Conservation (phyloP, 2,113 vertebrate species). For the Cheirogaleus medius region DNA sequence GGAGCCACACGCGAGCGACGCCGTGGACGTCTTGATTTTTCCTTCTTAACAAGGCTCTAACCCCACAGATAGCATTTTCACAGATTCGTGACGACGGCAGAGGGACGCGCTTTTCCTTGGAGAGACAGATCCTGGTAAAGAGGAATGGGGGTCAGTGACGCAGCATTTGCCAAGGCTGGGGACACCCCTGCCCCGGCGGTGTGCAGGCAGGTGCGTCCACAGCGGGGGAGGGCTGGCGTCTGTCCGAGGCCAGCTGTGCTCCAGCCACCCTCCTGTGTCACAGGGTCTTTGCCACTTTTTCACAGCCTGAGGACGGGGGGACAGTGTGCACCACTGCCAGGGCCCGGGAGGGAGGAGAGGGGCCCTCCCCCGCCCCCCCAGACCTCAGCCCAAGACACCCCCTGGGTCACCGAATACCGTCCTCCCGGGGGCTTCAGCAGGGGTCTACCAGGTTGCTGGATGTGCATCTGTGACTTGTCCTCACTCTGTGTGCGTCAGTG, state of each 20-base stretch:
- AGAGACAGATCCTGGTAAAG: fast-evolving
- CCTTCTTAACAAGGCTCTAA: no score
- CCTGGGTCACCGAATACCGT: background rate
- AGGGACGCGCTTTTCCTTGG: background rate
- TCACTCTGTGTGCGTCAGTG: fast-evolving
- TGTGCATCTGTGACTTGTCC: fast-evolving
- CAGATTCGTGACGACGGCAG: fast-evolving
- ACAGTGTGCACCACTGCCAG: no score
- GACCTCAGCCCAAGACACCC: background rate
- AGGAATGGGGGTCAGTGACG: background rate
- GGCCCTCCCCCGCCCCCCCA: background rate
- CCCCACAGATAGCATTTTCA: background rate
- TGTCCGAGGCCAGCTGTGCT: background rate
- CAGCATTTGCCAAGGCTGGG: background rate
- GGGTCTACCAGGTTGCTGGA: fast-evolving
- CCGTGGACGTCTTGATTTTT: background rate
- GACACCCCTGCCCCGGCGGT: fast-evolving
- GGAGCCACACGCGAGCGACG: no score
- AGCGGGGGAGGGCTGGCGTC: no score
- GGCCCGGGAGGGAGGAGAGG: fast-evolving
- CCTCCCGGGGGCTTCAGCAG: fast-evolving
- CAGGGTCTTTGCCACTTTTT: background rate
- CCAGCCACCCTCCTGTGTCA: background rate
- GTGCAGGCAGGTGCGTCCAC: background rate
- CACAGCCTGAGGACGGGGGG: background rate